phyloP scores from a whole-genome alignment of 2,888 invertebrate species.

The Athalia circularis region DNA sequence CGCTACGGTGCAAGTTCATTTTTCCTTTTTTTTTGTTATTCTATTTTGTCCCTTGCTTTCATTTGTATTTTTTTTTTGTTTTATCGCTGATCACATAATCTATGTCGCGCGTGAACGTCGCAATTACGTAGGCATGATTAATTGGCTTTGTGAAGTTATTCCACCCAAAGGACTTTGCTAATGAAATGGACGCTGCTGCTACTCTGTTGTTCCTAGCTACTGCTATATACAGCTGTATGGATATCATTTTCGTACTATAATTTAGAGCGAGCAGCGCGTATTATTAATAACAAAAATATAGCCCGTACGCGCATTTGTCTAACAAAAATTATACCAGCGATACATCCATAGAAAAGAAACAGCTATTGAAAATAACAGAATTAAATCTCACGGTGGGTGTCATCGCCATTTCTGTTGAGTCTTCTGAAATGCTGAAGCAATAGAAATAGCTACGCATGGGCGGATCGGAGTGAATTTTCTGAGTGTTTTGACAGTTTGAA shows the following conservation, averaged over 20 bases:
- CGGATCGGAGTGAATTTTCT: background rate
- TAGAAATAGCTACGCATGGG: background rate
- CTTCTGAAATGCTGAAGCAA: background rate
- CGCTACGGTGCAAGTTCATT: background rate
- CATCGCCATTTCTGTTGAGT: too few species aligned
- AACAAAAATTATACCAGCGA: too few species aligned
- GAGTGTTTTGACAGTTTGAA: constrained; percentile 65
- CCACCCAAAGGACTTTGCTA: constrained; percentile 42
- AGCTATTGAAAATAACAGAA: too few species aligned
- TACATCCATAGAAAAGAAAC: too few species aligned
- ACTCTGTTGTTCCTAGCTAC: background rate
- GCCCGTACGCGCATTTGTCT: too few species aligned
- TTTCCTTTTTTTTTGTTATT: constrained; percentile 12
- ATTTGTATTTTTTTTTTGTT: background rate
- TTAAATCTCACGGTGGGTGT: background rate
- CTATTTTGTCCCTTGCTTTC: background rate
- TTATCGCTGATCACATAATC: constrained; percentile 40
- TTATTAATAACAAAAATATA: background rate
- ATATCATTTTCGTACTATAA: constrained; percentile 42
- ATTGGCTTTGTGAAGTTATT: constrained; percentile 41
- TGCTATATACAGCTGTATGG: background rate
- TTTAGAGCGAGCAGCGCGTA: constrained; percentile 6
- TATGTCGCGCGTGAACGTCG: constrained; percentile 38
- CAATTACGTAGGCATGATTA: constrained; percentile 44
- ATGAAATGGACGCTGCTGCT: constrained; percentile 36